These are phyloP conservation scores for Teleogryllus occipitalis DNA, from an alignment of 1,140 invertebrate species.

Conservation along the genomic window DNA sequence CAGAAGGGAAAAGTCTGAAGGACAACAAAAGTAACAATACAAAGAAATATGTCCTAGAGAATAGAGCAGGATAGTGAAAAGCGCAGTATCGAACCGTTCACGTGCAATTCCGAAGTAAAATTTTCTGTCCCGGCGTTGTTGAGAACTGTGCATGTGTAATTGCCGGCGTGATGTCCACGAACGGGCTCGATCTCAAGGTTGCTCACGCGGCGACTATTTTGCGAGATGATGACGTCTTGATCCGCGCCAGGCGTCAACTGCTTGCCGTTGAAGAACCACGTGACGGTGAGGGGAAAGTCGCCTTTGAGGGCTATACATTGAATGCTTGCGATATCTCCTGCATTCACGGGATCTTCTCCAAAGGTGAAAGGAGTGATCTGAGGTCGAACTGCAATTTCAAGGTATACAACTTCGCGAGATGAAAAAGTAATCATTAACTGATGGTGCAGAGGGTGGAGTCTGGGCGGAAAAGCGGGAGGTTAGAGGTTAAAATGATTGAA, in stretches of 20 bases:
- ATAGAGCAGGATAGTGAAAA: too few relatives aligned
- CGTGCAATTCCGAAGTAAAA: constrained; percentile 47
- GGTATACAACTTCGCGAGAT: too few relatives aligned
- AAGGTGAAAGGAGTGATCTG: constrained; percentile 23
- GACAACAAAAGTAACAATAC: too few relatives aligned
- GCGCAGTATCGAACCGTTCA: constrained; percentile 36
- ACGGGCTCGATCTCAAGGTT: constrained; percentile 53
- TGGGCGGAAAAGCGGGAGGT: too few relatives aligned
- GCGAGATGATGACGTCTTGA: constrained; percentile 44
- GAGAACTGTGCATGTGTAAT: constrained; percentile 59
- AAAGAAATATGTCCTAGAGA: too few relatives aligned
- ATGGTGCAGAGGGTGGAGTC: too few relatives aligned
- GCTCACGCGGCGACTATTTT: constrained; percentile 54
- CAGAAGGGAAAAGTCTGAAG: too few relatives aligned
- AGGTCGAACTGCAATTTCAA: constrained; percentile 16
- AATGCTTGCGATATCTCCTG: constrained; percentile 38
- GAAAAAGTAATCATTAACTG: too few relatives aligned
- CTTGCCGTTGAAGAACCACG: constrained; percentile 33
- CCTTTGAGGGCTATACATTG: constrained; percentile 34
- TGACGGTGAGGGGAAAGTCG: constrained; percentile 33
- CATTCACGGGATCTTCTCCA: constrained; percentile 21
- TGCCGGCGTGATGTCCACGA: constrained; percentile 53
- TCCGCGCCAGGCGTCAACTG: neutral
- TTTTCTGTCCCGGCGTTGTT: constrained; percentile 55
- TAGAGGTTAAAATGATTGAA: too few relatives aligned